Base-by-base conservation (phyloP, 2,113 vertebrate species). In the Dryoscopus gambensis region DNA sequence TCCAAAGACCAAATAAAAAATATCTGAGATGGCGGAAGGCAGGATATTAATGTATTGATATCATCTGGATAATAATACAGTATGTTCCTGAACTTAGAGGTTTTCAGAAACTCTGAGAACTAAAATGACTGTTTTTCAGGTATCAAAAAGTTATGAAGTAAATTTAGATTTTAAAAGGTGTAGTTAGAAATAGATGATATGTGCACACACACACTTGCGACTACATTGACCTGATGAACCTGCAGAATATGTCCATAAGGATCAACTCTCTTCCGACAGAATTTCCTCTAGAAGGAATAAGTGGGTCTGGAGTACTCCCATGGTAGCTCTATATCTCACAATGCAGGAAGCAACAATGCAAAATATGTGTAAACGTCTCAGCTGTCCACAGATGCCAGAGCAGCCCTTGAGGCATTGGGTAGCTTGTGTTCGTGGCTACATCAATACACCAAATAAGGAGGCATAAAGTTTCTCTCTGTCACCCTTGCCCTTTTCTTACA, bases 11-110 rank as follows among this genome's bases (percentile, higher is more conserved):
- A 90, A 93, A 92, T 76, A 76, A 71, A 91, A 90, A 89, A 75
- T 88, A 74, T 88, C 88, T 92, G 76, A 84, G 79, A 90, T 64
- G 56, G 37, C 64, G 87, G 73, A 93, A 95, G 56, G 37, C 93
- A 97, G 96, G 96, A 97, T 97, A 97, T 97, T 96, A 97, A 79
- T 55, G 40, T 65, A 78, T 40, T 82, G 95, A 97, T 97, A 97
- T 16, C 1, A 97, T 97, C 96, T 94, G 65, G 88, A 27, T 88
- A 95, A 93, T 90, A 96, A 95, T 84, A 92, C 92, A 87, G 18
- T 31, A 46, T 73, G 90, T 95, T 90, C 90, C 73, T 64, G 49
- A 89, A 52, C 67, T 88, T 60, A 47, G 64, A 92, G 18, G 6
- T 60, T 85, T 90, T 86, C 84, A 89, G 68, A 97, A 94, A 82